phyloP scores from a whole-genome alignment of 1,140 invertebrate genomes.

The Phenacoccus solenopsis region DNA sequence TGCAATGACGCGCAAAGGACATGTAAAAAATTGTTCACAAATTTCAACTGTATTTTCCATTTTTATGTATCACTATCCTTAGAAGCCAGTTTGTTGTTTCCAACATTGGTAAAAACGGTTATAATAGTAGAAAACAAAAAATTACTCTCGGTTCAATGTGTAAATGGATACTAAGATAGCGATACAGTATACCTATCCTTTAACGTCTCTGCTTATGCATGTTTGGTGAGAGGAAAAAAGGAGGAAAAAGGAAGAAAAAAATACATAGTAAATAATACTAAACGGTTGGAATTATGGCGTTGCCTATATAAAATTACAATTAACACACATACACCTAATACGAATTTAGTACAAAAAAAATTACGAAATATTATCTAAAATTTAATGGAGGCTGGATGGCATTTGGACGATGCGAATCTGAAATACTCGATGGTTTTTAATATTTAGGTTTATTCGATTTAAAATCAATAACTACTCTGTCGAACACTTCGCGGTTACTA shows the following conservation, averaged over 20 bases:
- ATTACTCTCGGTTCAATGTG: too few relatives aligned
- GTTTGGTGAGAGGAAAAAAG: neutral
- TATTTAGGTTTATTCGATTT: too few relatives aligned
- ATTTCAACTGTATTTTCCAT: neutral
- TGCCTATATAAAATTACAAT: conserved; percentile 7
- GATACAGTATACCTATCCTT: neutral
- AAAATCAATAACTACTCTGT: neutral
- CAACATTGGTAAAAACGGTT: too few relatives aligned
- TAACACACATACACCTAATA: neutral
- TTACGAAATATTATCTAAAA: neutral
- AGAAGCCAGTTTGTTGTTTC: too few relatives aligned
- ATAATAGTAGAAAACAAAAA: too few relatives aligned
- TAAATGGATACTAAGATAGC: too few relatives aligned
- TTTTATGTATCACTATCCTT: too few relatives aligned
- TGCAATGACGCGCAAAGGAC: neutral
- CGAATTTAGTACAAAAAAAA: neutral
- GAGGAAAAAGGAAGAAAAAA: neutral
- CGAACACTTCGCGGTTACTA: conserved; percentile 10
- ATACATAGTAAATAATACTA: neutral
- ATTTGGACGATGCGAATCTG: neutral
- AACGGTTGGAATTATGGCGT: conserved; percentile 7
- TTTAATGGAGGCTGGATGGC: conserved; percentile 8
- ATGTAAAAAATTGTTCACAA: neutral
- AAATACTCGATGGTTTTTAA: neutral
- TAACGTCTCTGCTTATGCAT: neutral